Evolutionary conservation across 2,888 invertebrate genomes (phyloP), one percentile per base, ranked within the genome.

Genomic region (Buathra laborator): DNA sequence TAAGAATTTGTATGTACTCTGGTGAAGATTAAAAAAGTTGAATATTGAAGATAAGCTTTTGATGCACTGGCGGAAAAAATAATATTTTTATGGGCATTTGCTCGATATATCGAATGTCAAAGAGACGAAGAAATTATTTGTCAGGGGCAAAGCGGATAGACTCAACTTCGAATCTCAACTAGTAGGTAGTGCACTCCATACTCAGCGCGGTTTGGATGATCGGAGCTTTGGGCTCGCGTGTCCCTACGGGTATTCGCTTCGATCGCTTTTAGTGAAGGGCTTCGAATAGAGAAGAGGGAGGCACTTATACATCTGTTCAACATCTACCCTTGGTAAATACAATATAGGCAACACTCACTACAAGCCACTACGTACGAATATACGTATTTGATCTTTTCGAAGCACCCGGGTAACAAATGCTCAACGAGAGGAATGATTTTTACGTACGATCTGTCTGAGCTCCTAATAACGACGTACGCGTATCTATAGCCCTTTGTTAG

Each of bases 251-350:
- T 82, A 81, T 84, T 79, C 81, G 71, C 37, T 71, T 77, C 77
- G 76, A 81, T 81, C 81, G 84, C 64, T 81, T 84, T 84, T 74
- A 84, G 72, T n/a, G 43, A 81, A 86, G 82, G 79, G 78, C 66
- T 82, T 66, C 81, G 74, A 51, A 37, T 81, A 19, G 16, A 29
- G 51, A 51, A 37, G 51, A 59, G 32, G 66, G 68, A 88, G 90
- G 93, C 92, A 93, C 93, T 93, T 92, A 92, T 91, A 90, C 93
- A 93, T 93, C 93, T 93, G 93, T 93, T 92, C 93, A 77, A 90
- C 92, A 93, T 90, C 92, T 90, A 92, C 92, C 91, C 90, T 90
- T 84, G 87, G 88, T 89, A 90, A 89, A 92, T 90, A 90, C 86
- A n/a, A 44, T 66, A 19, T 10, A 80, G 81, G 77, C 81, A 87